Percentiles rank a stretch among this genome's conserved stretches.
Evolutionary conservation across 2,888 invertebrate genomes (phyloP).

Genomic region (Zaprionus bogoriensis): DNA sequence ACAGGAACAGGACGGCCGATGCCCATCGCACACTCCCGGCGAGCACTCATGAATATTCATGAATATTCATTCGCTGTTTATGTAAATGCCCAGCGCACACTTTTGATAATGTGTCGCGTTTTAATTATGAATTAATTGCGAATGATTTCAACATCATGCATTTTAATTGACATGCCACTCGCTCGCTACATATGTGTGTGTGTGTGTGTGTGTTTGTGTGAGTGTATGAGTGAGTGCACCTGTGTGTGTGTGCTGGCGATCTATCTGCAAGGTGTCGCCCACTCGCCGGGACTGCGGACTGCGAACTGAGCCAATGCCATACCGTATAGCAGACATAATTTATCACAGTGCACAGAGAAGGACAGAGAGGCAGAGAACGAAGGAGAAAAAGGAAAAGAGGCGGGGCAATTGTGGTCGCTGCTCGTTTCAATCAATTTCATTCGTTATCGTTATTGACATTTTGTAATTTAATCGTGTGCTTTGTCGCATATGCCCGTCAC

Average conservation of each 20-base stretch:
- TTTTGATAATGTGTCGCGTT: conserved; percentile 76
- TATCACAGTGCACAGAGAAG: conserved; percentile 42
- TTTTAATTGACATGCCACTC: conserved; percentile 73
- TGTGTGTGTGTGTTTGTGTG: background rate
- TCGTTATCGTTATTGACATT: conserved; percentile 77
- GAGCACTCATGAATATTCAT: conserved; percentile 67
- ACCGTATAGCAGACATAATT: conserved; percentile 51
- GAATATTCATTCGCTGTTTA: conserved; percentile 72
- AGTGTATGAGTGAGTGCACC: conserved; percentile 9
- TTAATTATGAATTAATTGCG: conserved; percentile 78
- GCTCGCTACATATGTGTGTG: background rate
- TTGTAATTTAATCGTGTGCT: conserved; percentile 78
- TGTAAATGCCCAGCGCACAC: conserved; percentile 63
- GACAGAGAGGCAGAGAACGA: background rate
- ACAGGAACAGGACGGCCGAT: conserved; percentile 9
- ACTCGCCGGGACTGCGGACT: conserved; percentile 8
- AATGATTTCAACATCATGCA: conserved; percentile 78
- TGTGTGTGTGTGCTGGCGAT: conserved; percentile 16
- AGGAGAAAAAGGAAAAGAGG: background rate
- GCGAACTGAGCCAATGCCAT: conserved; percentile 13
- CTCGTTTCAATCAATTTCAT: conserved; percentile 77
- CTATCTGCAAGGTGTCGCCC: conserved; percentile 49
- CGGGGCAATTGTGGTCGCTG: conserved; percentile 55
- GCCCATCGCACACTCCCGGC: background rate
- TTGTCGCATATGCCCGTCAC: conserved; percentile 59